These are phyloP conservation scores for Mizuhopecten yessoensis DNA, from an alignment of 1,140 invertebrate species.

Conservation along the genomic window DNA sequence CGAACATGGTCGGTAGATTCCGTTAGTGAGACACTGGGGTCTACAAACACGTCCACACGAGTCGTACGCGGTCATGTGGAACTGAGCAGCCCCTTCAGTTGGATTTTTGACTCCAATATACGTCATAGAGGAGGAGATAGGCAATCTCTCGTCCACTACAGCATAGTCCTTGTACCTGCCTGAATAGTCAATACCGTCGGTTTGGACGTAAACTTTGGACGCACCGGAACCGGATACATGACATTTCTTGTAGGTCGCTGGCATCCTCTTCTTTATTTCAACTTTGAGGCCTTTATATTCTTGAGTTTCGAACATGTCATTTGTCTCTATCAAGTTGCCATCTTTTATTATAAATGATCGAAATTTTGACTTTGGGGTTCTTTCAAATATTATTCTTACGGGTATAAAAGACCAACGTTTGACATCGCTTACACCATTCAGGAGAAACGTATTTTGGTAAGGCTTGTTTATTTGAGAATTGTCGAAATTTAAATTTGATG, in stretches of 20 bases:
- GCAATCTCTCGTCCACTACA: conserved; percentile 24
- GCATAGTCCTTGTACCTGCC: conserved; percentile 61
- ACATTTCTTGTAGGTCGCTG: conserved; percentile 54
- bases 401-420: conserved; percentile 55
- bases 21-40: conserved; percentile 45
- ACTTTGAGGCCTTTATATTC: background rate
- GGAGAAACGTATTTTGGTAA: conserved; percentile 55
- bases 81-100: background rate
- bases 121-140: conserved; percentile 42
- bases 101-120: conserved; percentile 57
- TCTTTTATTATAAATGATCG: background rate
- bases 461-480: conserved; percentile 41
- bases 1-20: conserved; percentile 52
- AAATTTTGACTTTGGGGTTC: conserved; percentile 15
- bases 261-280: conserved; percentile 38
- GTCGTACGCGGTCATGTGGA: conserved; percentile 56
- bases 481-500: background rate
- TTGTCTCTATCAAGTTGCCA: background rate
- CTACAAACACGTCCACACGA: conserved; percentile 54
- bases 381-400: conserved; percentile 56
- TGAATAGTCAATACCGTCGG: conserved; percentile 57
- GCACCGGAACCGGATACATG: conserved; percentile 46
- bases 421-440: conserved; percentile 48
- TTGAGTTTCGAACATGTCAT: background rate
- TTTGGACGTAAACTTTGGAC: conserved; percentile 51